Conservation (phyloP, 2,888 invertebrate species). For the Oegoconia quadripuncta region DNA sequence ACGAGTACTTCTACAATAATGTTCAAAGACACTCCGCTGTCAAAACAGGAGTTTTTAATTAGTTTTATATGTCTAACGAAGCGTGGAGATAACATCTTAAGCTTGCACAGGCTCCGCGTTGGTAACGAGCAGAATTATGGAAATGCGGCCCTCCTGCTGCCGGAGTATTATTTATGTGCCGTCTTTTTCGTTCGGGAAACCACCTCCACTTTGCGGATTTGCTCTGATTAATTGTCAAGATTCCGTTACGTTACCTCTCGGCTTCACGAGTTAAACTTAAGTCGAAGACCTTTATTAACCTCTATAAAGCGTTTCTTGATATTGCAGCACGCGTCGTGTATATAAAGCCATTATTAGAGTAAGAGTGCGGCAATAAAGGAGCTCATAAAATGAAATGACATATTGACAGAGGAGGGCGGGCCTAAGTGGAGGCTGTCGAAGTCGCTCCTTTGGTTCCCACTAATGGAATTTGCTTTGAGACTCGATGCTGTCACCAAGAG, state of each 20-base stretch:
- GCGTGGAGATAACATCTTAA: constrained; percentile 42
- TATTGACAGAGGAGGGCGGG: constrained; percentile 20
- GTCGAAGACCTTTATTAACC: no score
- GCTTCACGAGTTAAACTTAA: constrained; percentile 27
- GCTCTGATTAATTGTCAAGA: constrained; percentile 37
- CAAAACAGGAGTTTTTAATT: constrained; percentile 31
- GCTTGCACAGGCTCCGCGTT: constrained; percentile 28
- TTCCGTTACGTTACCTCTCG: constrained; percentile 27
- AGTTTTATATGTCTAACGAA: constrained; percentile 44
- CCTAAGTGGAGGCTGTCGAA: constrained; percentile 48
- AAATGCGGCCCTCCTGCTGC: constrained; percentile 42
- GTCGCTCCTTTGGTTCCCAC: constrained; percentile 32
- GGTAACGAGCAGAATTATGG: constrained; percentile 68
- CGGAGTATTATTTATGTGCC: constrained; percentile 44
- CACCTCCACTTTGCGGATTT: constrained; percentile 37
- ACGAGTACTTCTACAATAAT: no score
- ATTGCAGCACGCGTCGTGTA: no score
- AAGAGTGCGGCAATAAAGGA: constrained; percentile 26
- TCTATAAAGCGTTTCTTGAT: no score
- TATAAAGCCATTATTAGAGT: constrained; percentile 12
- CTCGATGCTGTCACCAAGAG: constrained; percentile 33
- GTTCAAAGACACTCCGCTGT: not conserved
- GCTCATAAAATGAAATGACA: constrained; percentile 19
- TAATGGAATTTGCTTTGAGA: constrained; percentile 52
- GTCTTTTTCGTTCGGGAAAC: constrained; percentile 43